These are phyloP conservation scores for Eira barbara DNA, from an alignment of 2,113 vertebrate species.

Conservation along the genomic window DNA sequence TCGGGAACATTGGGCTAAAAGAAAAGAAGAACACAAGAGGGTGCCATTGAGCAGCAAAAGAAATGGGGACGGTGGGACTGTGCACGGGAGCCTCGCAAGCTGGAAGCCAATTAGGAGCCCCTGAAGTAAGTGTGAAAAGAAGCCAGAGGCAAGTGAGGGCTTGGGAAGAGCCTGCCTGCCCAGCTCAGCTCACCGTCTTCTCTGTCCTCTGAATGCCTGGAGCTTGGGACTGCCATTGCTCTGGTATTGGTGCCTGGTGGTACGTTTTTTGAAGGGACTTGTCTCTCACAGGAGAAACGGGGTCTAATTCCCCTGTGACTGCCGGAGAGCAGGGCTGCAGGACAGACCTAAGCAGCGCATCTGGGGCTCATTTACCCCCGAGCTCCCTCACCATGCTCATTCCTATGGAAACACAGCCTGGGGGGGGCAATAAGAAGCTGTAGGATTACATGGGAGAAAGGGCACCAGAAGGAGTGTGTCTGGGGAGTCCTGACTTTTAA, in stretches of 20 bases:
- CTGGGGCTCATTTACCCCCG: background rate
- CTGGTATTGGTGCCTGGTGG: background rate
- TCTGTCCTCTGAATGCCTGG: background rate
- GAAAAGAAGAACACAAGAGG: constrained; percentile 52
- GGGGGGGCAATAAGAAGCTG: fast-evolving
- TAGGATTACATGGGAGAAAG: background rate
- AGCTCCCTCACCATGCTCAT: background rate
- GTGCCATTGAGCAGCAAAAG: background rate
- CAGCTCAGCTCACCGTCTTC: background rate
- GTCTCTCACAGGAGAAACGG: background rate
- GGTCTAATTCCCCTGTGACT: background rate
- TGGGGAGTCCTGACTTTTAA: background rate
- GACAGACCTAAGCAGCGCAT: no score
- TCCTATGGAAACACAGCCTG: background rate
- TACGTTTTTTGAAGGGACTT: background rate
- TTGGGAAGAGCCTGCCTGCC: background rate
- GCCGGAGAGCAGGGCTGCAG: background rate
- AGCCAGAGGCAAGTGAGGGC: background rate
- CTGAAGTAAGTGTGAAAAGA: background rate
- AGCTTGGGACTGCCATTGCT: background rate
- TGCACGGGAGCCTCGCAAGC: fast-evolving
- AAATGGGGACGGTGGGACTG: fast-evolving
- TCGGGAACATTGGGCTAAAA: background rate
- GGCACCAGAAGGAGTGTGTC: background rate
- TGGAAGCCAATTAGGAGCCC: background rate